These are phyloP conservation scores for Lutjanus argentimaculatus DNA, from an alignment of 2,797 vertebrate species.

Conservation along the genomic window DNA sequence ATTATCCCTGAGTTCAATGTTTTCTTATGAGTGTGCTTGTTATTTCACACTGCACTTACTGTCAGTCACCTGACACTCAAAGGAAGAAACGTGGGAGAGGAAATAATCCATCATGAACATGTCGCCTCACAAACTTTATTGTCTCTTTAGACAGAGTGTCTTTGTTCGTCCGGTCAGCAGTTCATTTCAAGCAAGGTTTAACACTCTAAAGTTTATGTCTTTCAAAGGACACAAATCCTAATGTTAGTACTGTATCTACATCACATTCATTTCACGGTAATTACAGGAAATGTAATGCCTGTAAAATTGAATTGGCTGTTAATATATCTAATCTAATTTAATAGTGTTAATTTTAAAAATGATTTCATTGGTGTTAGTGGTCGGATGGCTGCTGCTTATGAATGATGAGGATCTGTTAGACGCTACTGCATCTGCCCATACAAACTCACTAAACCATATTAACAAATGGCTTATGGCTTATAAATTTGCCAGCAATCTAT, in stretches of 20 bases:
- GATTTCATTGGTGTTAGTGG: not conserved
- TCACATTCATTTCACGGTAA: not conserved
- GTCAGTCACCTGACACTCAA: constrained; percentile 17
- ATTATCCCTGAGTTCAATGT: constrained; percentile 26
- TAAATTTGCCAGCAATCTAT: not conserved
- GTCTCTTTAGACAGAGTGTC: not conserved
- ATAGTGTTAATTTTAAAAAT: not conserved
- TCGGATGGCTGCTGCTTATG: not conserved
- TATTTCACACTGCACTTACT: constrained; percentile 19
- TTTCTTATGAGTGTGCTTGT: constrained; percentile 12
- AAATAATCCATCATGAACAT: constrained; percentile 9
- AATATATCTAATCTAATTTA: not conserved
- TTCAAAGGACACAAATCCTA: not conserved
- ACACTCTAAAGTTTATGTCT: not conserved
- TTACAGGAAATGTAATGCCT: not conserved
- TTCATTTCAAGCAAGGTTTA: not conserved
- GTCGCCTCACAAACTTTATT: constrained; percentile 6
- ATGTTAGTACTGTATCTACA: not conserved
- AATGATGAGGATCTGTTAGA: not conserved
- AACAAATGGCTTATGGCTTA: not conserved
- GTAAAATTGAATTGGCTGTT: not conserved
- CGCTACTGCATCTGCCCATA: not conserved
- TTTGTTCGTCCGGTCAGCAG: not conserved
- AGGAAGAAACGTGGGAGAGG: not conserved
- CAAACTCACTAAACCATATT: not conserved